phyloP scores from a whole-genome alignment of 53 echinoderm and acorn worm species.

The Echinarachnius parma region DNA sequence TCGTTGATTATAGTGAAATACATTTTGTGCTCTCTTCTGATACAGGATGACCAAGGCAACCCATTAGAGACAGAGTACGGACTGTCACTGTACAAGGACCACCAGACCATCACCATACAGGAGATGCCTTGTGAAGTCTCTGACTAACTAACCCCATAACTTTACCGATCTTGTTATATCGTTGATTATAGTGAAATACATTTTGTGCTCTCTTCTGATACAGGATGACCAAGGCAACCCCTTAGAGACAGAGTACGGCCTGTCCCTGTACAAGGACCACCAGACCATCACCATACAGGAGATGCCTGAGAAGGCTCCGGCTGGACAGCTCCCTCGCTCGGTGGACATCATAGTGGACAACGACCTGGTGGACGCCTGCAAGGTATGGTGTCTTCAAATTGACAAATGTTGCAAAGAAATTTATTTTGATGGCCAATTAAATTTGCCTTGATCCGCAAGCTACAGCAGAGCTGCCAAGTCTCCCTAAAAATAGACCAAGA shows the following conservation, averaged over 20 bases:
- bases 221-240: slow-evolving; percentile 97
- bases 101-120: slow-evolving; percentile 94
- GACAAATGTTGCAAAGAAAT: too few species aligned
- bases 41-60: slow-evolving; percentile 97
- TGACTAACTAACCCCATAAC: too few species aligned
- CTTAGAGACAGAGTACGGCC: slow-evolving; percentile 92
- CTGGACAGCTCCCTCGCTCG: slow-evolving; percentile 85
- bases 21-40: too few species aligned
- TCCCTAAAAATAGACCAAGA: too few species aligned
- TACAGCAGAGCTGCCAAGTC: too few species aligned
- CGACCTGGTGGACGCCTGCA: slow-evolving; percentile 91
- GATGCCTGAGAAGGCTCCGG: slow-evolving; percentile 99
- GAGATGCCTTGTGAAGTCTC: too few species aligned
- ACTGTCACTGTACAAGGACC: slow-evolving; percentile 88
- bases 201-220: too few species aligned
- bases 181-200: too few species aligned
- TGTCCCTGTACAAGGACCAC: slow-evolving; percentile 93
- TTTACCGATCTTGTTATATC: too few species aligned
- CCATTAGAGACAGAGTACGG: slow-evolving; percentile 97
- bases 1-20: too few species aligned
- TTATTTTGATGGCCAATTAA: too few species aligned
- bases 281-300: slow-evolving; percentile 97
- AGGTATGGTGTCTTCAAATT: slow-evolving; percentile 54
- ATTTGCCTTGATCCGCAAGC: too few species aligned
- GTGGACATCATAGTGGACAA: slow-evolving; percentile 96